Percentiles rank a stretch among this genome's conserved stretches.
Conservation (phyloP, 2,797 vertebrate species). For the Schizopygopsis pylzovi region DNA sequence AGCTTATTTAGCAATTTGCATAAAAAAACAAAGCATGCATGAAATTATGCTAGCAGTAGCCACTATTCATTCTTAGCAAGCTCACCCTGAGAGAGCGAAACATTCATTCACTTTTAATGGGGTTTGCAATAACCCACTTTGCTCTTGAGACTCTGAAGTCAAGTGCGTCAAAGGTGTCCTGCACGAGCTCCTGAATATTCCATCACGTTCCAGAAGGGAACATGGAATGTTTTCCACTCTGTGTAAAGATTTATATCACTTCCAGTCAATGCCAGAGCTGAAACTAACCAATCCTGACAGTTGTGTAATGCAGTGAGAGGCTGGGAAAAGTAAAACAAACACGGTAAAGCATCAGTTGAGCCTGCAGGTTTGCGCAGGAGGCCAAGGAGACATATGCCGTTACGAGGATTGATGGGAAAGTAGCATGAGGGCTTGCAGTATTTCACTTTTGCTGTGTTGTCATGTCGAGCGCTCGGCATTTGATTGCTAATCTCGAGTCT, state of each 20-base stretch:
- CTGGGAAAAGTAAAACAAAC: slow-evolving; percentile 46
- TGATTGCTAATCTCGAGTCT: slow-evolving; percentile 25
- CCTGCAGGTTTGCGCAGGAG: slow-evolving; percentile 22
- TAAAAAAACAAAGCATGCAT: not conserved
- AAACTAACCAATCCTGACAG: slow-evolving; percentile 40
- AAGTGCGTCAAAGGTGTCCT: slow-evolving; percentile 53
- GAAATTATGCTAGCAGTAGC: not conserved
- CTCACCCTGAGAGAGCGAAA: slow-evolving; percentile 27
- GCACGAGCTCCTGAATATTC: slow-evolving; percentile 43
- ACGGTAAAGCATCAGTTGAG: not conserved
- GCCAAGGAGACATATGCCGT: slow-evolving; percentile 32
- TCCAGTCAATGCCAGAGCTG: slow-evolving; percentile 6
- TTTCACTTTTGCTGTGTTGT: slow-evolving; percentile 44
- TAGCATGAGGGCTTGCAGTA: slow-evolving; percentile 42
- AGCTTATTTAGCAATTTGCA: not conserved
- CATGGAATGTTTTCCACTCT: slow-evolving; percentile 16
- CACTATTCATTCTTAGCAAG: not conserved
- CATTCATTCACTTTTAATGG: slow-evolving; percentile 58
- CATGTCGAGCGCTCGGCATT: slow-evolving; percentile 21
- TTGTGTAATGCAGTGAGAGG: slow-evolving; percentile 29
- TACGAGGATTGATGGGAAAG: slow-evolving; percentile 42
- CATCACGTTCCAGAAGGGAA: slow-evolving; percentile 22
- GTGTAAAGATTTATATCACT: slow-evolving; percentile 26
- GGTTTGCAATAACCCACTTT: slow-evolving; percentile 38
- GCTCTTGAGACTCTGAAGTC: slow-evolving; percentile 46